Evolutionary conservation across 2,113 vertebrate species (phyloP), one percentile per base, ranked within the genome.

Genomic region (Centropristis striata): DNA sequence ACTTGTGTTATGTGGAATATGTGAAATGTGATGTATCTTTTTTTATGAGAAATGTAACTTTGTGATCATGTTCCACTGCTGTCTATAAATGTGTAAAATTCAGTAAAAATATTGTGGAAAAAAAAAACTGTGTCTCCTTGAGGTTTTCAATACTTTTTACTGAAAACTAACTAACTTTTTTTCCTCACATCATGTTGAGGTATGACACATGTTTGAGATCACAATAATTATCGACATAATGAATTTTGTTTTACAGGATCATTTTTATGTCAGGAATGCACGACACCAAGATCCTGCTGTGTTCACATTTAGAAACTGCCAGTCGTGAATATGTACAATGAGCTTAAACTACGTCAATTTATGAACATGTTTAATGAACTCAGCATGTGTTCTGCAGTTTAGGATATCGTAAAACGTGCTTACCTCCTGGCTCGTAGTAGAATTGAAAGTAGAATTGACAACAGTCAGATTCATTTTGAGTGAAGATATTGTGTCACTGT

Each of bases 361-460:
- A 27, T 39, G 4, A 20, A 27, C 9, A 41, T 59, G 5, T 44
- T 46, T 20, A 21, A 36, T 46, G 39, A 20, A 18, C 71, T 54
- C 39, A 64, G 46, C 55, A n/a, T 54, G 49, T 46, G 51, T 51
- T 28, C 4, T 66, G n/a, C 53, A 14, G 11, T 44, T 42, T 15
- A 13, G 12, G 12, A 18, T 16, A 32, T 41, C 44, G 21, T 53
- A 20, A 13, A 49, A 49, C 1, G 2, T 27, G 12, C 54, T 58
- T 83, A 94, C 94, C 91, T 86, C 87, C 13, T 90, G 81, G 16
- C 75, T 61, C 0, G 75, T 46, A 4, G 71, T 89, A 37, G 83
- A 49, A 83, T 87, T 91, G 23, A 77, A 76, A n/a, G 90, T 86
- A 21, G 90, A 88, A 49, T 88, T 87, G 27, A 76, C 36, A 13